Base-by-base conservation (phyloP, 2,888 invertebrate species). In the Patella depressa region DNA sequence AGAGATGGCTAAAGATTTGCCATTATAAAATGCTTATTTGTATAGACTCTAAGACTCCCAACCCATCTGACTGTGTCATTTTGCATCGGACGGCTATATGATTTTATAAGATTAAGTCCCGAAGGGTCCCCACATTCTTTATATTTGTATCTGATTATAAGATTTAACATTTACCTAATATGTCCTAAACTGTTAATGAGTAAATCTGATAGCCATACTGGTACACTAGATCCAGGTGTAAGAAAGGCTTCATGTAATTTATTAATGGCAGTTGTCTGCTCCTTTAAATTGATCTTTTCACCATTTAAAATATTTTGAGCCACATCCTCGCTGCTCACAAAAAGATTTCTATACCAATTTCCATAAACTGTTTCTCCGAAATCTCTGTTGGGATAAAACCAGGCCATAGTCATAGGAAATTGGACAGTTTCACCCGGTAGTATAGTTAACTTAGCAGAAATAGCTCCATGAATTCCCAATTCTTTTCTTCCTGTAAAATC, bases 331-430 rank as follows among this genome's bases (percentile, higher is more conserved):
- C 65, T 65, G 19, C 65, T 65, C 24, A 12, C 24, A 24, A 65
- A 65, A 19, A 65, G 15, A 65, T 65, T 65, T 15, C 17, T 65
- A 65, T 65, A 65, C 65, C 65, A 65, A 65, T 65, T 65, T 65
- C 65, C 65, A 19, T 65, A 65, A 7, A 65, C 65, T 5, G 65
- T 65, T 5, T 24, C 24, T 24, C 65, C 65, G 9, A 65, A 65
- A 14, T 65, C 65, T 19, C 65, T 65, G 65, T 65, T 65, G 15
- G 65, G 65, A 19, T 65, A 65, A 14, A 24, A 65, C 65, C 65
- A 65, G 19, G 65, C 11, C 1, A 65, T 14, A 65, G 65, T 65
- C 65, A 65, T 65, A 0, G 65, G 65, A 65, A 65, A 11, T 14
- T 65, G 65, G 19, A 65, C 65, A 65, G 65, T 65, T 65, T 65